phyloP scores from a whole-genome alignment of 2,113 vertebrate genomes.

The Platysteira castanea region DNA sequence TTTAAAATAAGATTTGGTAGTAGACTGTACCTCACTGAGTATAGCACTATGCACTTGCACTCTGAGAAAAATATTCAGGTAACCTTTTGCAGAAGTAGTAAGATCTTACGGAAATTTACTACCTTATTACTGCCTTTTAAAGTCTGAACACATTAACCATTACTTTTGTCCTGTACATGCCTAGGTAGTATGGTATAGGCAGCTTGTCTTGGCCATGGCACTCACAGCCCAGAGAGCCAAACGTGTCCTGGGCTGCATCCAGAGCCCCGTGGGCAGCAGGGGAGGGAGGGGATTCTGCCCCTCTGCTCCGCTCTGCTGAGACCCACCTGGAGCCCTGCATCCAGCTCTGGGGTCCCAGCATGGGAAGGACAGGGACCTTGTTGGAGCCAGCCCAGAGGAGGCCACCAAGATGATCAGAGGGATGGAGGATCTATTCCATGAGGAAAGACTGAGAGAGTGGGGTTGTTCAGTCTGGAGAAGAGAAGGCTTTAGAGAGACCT shows the following conservation, averaged over 20 bases:
- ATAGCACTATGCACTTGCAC: not conserved
- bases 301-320: not conserved
- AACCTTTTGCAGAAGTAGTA: not conserved
- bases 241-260: not conserved
- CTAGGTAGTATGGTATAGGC: not conserved
- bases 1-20: not conserved
- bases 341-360: not conserved
- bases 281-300: not conserved
- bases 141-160: not conserved
- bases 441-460: not conserved
- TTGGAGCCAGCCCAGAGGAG: not conserved
- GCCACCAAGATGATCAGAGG: fast-evolving
- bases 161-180: not conserved
- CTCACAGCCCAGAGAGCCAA: not conserved
- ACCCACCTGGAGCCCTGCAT: not conserved
- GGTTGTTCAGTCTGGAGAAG: not conserved
- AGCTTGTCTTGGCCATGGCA: not conserved
- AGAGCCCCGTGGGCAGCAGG: not conserved
- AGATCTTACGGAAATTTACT: not conserved
- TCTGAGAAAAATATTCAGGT: not conserved
- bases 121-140: not conserved
- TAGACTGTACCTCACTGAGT: not conserved
- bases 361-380: not conserved
- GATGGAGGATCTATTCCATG: fast-evolving
- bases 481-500: not conserved